Evolutionary conservation across 2,797 vertebrate genomes (phyloP), one percentile per base, ranked within the genome.

Genomic region (Peromyscus nudipes): DNA sequence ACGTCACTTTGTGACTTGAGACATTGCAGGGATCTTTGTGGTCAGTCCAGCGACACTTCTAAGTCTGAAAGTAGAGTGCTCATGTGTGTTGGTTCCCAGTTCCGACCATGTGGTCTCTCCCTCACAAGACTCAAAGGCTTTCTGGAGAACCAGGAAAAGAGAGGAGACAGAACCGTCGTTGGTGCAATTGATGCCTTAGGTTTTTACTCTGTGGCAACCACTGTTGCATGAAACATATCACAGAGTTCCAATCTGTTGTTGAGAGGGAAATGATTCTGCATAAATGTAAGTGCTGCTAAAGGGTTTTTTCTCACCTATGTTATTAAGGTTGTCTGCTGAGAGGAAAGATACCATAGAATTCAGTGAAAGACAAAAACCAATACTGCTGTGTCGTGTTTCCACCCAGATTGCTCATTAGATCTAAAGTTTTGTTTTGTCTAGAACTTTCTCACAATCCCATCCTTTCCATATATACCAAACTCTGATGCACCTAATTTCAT

Each of bases 261-360:
- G 79, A 85, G 40, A 94, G 95, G 75, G 40, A 96, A 97, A 62
- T 60, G 60, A 89, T 21, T 46, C 57, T 95, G 19, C 52, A 14
- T 40, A 89, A 86, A 43, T 93, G 25, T 95, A 84, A 96, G 83
- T 55, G 29, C 52, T 49, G 25, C 57, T 37, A 16, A 91, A 65
- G 86, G 71, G 76, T 57, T 96, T 95, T 71, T 96, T 89, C 94
- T 92, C 79, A 87, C 77, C 64, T 65, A 2, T 43, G 37, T 75
- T 87, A 4, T 57, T 85, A 76, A 92, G 75, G 19, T 87, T 96
- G 64, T 88, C 96, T 79, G 21, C 27, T 57, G 86, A 92, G 31
- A 46, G 57, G 40, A 79, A 93, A 64, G 40, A 69, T 40, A 82
- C 29, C 23, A 0, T 27, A 2, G 55, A 40, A 77, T 77, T 62